Conservation (phyloP, 2,113 vertebrate genomes). For the Pseudolaguvia tuberculata region DNA sequence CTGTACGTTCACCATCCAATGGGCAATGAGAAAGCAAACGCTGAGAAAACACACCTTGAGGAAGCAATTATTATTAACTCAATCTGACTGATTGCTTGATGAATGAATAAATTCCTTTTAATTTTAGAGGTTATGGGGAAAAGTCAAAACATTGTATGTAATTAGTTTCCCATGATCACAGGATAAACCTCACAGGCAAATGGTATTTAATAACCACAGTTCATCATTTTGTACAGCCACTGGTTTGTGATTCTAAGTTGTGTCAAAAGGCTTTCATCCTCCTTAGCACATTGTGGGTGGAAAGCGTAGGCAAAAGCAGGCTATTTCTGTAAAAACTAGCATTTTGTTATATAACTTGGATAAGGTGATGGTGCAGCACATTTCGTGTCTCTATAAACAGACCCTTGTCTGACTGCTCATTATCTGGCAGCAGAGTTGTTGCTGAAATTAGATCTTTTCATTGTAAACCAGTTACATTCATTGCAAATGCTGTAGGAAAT, state of each 20-base stretch:
- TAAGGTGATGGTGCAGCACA: slow-evolving; percentile 34
- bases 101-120: background rate
- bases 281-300: slow-evolving; percentile 46
- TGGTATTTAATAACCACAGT: slow-evolving; percentile 34
- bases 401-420: slow-evolving; percentile 25
- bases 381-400: slow-evolving; percentile 30
- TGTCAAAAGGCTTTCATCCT: slow-evolving; percentile 32
- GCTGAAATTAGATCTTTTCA: slow-evolving; percentile 34
- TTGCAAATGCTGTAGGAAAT: slow-evolving; percentile 6
- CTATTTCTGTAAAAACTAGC: slow-evolving; percentile 47
- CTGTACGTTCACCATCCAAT: background rate
- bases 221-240: slow-evolving; percentile 28
- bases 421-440: slow-evolving; percentile 28
- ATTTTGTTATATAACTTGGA: slow-evolving; percentile 43
- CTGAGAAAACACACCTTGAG: slow-evolving; percentile 17
- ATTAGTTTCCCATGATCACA: slow-evolving; percentile 39
- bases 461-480: slow-evolving; percentile 26
- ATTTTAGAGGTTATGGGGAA: slow-evolving; percentile 11
- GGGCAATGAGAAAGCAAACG: background rate
- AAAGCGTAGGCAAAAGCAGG: slow-evolving; percentile 37
- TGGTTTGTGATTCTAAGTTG: background rate
- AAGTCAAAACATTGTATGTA: slow-evolving; percentile 10
- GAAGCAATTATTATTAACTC: background rate
- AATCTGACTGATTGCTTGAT: background rate
- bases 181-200: slow-evolving; percentile 20